Conservation (phyloP, 2,113 vertebrate genomes). For the Oreotrochilus melanogaster region DNA sequence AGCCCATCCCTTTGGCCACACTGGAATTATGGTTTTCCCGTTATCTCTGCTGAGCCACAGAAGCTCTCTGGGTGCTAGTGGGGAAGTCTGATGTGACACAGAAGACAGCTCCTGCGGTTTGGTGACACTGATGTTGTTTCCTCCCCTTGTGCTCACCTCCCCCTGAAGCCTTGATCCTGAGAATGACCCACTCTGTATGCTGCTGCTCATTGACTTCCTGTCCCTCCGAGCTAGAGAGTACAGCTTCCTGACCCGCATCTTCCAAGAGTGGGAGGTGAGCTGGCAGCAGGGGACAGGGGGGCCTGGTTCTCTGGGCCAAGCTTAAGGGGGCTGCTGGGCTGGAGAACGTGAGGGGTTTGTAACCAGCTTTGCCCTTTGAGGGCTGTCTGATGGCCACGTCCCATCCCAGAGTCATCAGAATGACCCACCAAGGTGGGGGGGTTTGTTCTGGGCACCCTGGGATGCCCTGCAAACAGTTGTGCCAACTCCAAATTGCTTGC, state of each 20-base stretch:
- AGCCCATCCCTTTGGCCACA: neutral
- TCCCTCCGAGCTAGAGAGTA: constrained; percentile 89
- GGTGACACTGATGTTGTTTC: neutral
- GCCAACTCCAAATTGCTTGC: neutral
- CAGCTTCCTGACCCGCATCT: constrained; percentile 84
- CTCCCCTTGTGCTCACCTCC: neutral
- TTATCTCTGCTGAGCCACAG: fast-evolving
- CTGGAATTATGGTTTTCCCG: fast-evolving
- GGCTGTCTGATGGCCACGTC: neutral
- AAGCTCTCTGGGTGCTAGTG: neutral
- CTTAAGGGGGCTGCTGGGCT: neutral
- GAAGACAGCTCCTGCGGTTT: neutral
- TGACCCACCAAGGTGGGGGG: neutral
- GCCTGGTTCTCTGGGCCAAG: neutral
- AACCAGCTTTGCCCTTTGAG: neutral
- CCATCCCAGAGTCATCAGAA: fast-evolving
- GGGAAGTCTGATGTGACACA: neutral
- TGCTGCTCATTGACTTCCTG: constrained; percentile 92
- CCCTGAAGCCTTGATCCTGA: constrained; percentile 90
- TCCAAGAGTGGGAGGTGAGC: constrained; percentile 95
- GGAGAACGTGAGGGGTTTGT: fast-evolving
- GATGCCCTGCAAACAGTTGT: neutral
- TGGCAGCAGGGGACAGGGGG: neutral
- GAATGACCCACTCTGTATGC: constrained; percentile 91
- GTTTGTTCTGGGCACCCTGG: neutral